phyloP scores from a whole-genome alignment of 1,140 invertebrate genomes.

The Agrypnia vestita region DNA sequence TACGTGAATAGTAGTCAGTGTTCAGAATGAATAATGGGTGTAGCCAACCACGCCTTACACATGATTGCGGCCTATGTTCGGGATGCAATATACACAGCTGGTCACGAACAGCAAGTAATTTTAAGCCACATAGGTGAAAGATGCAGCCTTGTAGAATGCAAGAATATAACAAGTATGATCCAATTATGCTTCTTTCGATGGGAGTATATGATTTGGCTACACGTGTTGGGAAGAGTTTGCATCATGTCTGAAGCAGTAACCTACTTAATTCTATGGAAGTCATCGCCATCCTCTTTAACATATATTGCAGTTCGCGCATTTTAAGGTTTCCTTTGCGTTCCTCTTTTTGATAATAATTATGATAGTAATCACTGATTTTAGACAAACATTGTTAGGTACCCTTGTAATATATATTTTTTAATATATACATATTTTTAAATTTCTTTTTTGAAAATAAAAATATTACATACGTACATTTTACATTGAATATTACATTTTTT shows the following conservation, averaged over 20 bases:
- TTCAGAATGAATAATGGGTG: constrained; percentile 53
- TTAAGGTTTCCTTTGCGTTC: constrained; percentile 25
- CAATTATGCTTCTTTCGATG: neutral
- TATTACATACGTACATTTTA: no score
- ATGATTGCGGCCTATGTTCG: constrained; percentile 42
- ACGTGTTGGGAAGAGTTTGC: constrained; percentile 1
- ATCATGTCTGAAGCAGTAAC: constrained; percentile 22
- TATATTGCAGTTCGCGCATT: constrained; percentile 4
- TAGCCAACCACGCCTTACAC: constrained; percentile 43
- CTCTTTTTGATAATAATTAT: neutral
- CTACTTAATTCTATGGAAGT: constrained; percentile 6
- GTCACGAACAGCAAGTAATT: neutral
- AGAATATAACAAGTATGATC: neutral
- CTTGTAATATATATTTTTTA: no score
- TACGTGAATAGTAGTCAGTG: constrained; percentile 47
- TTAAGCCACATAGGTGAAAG: neutral
- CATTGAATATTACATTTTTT: no score
- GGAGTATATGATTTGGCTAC: neutral
- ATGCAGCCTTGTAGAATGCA: neutral
- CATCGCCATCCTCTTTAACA: constrained; percentile 13
- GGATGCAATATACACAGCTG: neutral
- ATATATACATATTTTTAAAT: no score
- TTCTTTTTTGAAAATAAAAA: no score
- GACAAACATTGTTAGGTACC: no score
- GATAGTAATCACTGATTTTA: no score